phyloP scores from a whole-genome alignment of 2,113 vertebrate species.

The Aldabrachelys gigantea region DNA sequence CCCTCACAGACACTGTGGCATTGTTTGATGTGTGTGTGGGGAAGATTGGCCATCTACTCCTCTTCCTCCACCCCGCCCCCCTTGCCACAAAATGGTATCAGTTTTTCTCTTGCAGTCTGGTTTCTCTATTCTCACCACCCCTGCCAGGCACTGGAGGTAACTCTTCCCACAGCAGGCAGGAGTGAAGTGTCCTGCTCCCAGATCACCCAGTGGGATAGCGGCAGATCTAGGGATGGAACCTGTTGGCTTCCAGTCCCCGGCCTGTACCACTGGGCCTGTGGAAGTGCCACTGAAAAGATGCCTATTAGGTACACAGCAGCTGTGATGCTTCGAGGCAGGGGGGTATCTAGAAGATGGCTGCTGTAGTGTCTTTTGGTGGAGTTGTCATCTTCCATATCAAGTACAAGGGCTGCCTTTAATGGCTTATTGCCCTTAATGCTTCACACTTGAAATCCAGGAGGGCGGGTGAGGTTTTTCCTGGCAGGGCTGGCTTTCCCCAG shows the following conservation, averaged over 20 bases:
- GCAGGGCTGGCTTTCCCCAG: neutral
- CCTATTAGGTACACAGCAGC: neutral
- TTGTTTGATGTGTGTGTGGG: neutral
- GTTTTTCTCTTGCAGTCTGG: neutral
- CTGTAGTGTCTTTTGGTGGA: neutral
- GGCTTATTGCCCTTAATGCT: accelerated
- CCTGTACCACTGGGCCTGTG: neutral
- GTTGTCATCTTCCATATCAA: neutral
- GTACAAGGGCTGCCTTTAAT: neutral
- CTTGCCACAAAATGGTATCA: neutral
- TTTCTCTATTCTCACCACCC: accelerated
- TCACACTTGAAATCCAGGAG: neutral
- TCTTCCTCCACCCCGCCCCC: no score
- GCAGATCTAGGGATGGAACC: neutral
- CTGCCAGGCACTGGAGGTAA: accelerated
- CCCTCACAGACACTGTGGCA: accelerated
- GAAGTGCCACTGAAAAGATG: neutral
- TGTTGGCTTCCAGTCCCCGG: accelerated
- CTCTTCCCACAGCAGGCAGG: accelerated
- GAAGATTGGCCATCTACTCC: neutral
- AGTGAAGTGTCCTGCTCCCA: neutral
- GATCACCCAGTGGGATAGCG: neutral
- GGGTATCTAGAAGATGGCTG: accelerated
- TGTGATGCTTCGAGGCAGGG: accelerated
- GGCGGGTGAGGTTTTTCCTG: accelerated